A percentile compares a stretch with the other conserved stretches of the same genome.
These are phyloP conservation scores for Syrmaticus mikado DNA, from an alignment of 2,113 vertebrate genomes.

Conservation along the genomic window DNA sequence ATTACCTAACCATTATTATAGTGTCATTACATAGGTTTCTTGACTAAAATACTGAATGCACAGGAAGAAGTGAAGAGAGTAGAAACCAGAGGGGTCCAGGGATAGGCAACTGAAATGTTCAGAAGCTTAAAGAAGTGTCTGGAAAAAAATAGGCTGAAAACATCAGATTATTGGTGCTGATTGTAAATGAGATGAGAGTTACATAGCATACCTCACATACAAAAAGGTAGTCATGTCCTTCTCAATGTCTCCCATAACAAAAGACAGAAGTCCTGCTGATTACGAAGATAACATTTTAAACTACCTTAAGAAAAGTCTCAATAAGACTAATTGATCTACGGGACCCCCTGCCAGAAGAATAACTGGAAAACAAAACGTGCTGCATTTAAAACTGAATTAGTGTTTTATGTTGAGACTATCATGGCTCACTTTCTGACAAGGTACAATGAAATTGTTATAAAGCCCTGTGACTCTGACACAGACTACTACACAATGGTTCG, in stretches of 20 bases:
- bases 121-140: not conserved
- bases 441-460: not conserved
- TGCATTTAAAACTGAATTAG: not conserved
- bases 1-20: not conserved
- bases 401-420: not conserved
- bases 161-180: not conserved
- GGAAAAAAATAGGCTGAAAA: not conserved
- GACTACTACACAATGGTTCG: not conserved
- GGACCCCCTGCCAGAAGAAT: not conserved
- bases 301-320: not conserved
- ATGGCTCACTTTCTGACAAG: not conserved
- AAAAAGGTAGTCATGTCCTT: not conserved
- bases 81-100: not conserved
- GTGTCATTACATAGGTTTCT: not conserved
- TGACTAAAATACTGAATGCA: not conserved
- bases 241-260: not conserved
- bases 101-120: not conserved
- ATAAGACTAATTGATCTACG: not conserved
- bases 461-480: not conserved
- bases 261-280: not conserved
- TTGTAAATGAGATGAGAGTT: not conserved
- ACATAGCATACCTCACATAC: not conserved
- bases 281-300: not conserved
- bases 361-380: not conserved
- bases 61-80: not conserved